A percentile compares a stretch with the other conserved stretches of the same genome.
Conservation (phyloP, 2,113 vertebrate species). For the Elgaria multicarinata region DNA sequence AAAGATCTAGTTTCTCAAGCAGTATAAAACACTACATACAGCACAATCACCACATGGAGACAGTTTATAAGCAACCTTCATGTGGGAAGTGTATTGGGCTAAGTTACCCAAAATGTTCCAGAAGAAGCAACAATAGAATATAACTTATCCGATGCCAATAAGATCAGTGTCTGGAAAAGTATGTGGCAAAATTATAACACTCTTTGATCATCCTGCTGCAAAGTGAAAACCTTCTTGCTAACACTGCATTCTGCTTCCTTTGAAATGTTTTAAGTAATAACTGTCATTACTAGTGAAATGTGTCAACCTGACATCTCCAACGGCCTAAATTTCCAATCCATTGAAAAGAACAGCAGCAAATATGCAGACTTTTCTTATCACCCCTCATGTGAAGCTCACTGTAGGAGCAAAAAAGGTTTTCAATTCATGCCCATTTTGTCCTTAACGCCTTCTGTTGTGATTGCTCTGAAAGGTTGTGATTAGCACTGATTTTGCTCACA, state of each 20-base stretch:
- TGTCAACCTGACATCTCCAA: constrained; percentile 41
- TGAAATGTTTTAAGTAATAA: constrained; percentile 53
- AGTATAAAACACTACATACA: background rate
- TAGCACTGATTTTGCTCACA: constrained; percentile 16
- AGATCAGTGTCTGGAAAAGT: constrained; percentile 48
- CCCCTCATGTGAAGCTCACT: background rate
- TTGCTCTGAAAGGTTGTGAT: constrained; percentile 26
- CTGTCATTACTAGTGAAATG: constrained; percentile 45
- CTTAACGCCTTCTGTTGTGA: constrained; percentile 26
- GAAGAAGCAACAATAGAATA: constrained; percentile 29
- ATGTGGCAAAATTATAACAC: constrained; percentile 41
- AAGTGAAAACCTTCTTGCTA: constrained; percentile 51
- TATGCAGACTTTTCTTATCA: constrained; percentile 1
- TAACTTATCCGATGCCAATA: constrained; percentile 31
- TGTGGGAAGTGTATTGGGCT: background rate
- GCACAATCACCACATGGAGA: background rate
- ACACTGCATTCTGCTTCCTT: constrained; percentile 53
- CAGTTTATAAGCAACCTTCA: background rate
- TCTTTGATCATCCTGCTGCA: constrained; percentile 65
- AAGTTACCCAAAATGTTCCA: background rate
- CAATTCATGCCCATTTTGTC: background rate
- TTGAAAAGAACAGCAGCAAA: constrained; percentile 8
- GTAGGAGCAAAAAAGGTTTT: background rate
- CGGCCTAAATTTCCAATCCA: constrained; percentile 43
- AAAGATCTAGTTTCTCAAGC: background rate